A percentile compares a stretch with the other conserved stretches of the same genome.
These are phyloP conservation scores for Cynaeus angustus DNA, from an alignment of 2,888 invertebrate genomes.

Conservation along the genomic window DNA sequence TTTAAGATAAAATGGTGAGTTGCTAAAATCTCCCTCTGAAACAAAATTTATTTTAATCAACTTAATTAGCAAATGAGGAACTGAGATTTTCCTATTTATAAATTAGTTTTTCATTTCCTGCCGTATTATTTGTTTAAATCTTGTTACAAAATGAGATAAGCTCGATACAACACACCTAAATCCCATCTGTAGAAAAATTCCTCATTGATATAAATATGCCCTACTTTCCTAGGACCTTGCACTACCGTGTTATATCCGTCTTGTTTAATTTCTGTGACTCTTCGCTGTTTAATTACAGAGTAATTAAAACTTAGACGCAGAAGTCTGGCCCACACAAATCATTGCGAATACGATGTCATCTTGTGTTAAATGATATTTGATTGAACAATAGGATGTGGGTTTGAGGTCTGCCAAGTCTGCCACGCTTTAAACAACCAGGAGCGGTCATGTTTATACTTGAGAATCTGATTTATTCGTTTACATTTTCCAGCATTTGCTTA, in stretches of 20 bases:
- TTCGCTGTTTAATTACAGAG: slow-evolving; percentile 18
- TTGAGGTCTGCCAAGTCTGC: slow-evolving; percentile 41
- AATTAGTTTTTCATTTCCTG: too few species aligned
- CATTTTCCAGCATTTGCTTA: slow-evolving; percentile 22
- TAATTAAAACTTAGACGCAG: slow-evolving; percentile 39
- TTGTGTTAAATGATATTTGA: slow-evolving; percentile 46
- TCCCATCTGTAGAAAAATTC: not conserved
- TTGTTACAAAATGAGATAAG: too few species aligned
- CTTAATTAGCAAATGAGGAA: too few species aligned
- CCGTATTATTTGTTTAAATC: too few species aligned
- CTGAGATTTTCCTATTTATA: too few species aligned
- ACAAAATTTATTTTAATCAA: too few species aligned
- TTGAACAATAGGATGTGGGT: slow-evolving; percentile 50
- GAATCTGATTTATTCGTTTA: slow-evolving; percentile 34
- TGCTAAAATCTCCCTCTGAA: too few species aligned
- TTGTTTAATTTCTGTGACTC: not conserved
- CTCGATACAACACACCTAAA: slow-evolving; percentile 1
- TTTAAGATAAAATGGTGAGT: too few species aligned
- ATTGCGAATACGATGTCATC: slow-evolving; percentile 46
- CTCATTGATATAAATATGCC: not conserved
- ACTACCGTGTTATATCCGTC: too few species aligned
- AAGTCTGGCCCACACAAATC: slow-evolving; percentile 39
- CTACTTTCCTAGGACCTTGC: not conserved
- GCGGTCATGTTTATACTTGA: slow-evolving; percentile 33
- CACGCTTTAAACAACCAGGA: slow-evolving; percentile 45